These are phyloP conservation scores for Steinernema khuongi DNA, from an alignment of 1,140 invertebrate species.

Conservation along the genomic window DNA sequence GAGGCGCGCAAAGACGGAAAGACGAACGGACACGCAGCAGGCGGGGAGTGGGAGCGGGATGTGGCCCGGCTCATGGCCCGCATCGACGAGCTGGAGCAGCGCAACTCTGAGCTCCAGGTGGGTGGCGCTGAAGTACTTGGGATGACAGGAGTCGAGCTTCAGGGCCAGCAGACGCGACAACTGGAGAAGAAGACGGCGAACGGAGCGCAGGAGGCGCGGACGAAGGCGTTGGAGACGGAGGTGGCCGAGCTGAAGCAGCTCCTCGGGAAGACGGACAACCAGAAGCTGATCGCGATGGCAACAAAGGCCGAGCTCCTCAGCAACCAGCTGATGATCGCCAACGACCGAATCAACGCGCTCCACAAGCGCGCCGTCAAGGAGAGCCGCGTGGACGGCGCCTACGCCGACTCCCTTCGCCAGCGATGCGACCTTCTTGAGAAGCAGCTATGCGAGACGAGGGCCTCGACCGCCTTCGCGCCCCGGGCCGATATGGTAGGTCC, in stretches of 20 bases:
- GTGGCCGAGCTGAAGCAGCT: slow-evolving; percentile 52
- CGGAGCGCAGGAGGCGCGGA: slow-evolving; percentile 48
- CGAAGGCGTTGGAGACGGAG: slow-evolving; percentile 44
- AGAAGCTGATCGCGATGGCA: slow-evolving; percentile 52
- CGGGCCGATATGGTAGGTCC: neutral
- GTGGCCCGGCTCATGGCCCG: slow-evolving; percentile 36
- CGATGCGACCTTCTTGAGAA: slow-evolving; percentile 45
- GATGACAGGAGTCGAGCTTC: too few relatives aligned
- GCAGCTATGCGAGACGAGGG: slow-evolving; percentile 46
- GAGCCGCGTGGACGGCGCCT: neutral
- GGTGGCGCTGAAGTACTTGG: neutral
- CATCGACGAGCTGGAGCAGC: slow-evolving; percentile 46
- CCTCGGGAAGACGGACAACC: slow-evolving; percentile 53
- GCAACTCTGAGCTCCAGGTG: slow-evolving; percentile 25
- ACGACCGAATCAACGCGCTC: slow-evolving; percentile 46
- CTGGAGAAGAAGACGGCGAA: slow-evolving; percentile 5
- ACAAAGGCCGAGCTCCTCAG: slow-evolving; percentile 53
- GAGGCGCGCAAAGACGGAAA: slow-evolving; percentile 21
- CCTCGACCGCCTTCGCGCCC: slow-evolving; percentile 32
- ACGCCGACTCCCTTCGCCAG: slow-evolving; percentile 39
- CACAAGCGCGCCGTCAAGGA: slow-evolving; percentile 45
- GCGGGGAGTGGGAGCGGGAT: slow-evolving; percentile 44
- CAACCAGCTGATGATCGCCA: slow-evolving; percentile 47
- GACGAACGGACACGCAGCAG: neutral
- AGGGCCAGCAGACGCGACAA: neutral